Evolutionary conservation across 2,888 invertebrate species (phyloP).

Genomic region (Ophion slaviceki): DNA sequence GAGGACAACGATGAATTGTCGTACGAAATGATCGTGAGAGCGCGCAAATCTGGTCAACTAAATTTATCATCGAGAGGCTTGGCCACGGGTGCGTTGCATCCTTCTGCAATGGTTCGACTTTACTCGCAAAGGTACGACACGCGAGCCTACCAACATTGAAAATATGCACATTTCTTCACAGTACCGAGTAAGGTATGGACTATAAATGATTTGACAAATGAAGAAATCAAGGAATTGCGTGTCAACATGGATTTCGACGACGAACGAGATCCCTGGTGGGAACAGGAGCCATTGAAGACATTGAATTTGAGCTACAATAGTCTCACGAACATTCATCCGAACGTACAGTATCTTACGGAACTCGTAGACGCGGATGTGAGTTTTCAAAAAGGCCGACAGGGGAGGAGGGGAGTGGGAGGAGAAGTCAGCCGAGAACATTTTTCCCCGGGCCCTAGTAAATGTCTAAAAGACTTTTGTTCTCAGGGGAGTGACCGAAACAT

Average conservation of each 20-base stretch:
- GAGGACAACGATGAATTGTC: constrained; percentile 89
- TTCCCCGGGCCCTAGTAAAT: too few species aligned
- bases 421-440: not conserved
- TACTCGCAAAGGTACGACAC: not conserved
- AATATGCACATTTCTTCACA: constrained; percentile 76
- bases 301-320: constrained; percentile 92
- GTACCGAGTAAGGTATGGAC: constrained; percentile 91
- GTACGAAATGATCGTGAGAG: constrained; percentile 89
- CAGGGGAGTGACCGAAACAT: too few species aligned
- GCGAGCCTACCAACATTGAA: not conserved
- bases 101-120: constrained; percentile 26
- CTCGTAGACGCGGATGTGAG: constrained; percentile 89
- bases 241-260: constrained; percentile 86
- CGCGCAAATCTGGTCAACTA: constrained; percentile 91
- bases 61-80: constrained; percentile 91
- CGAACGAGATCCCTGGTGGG: constrained; percentile 92
- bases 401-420: not conserved
- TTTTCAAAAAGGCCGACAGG: constrained; percentile 40
- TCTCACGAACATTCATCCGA: constrained; percentile 87
- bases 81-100: constrained; percentile 86
- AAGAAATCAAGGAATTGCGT: constrained; percentile 84
- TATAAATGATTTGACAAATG: constrained; percentile 88
- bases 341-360: constrained; percentile 88
- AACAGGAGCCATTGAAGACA: constrained; percentile 90
- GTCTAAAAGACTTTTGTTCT: too few species aligned